phyloP scores from a whole-genome alignment of 2,888 invertebrate species.

The Caenorhabditis virilis region DNA sequence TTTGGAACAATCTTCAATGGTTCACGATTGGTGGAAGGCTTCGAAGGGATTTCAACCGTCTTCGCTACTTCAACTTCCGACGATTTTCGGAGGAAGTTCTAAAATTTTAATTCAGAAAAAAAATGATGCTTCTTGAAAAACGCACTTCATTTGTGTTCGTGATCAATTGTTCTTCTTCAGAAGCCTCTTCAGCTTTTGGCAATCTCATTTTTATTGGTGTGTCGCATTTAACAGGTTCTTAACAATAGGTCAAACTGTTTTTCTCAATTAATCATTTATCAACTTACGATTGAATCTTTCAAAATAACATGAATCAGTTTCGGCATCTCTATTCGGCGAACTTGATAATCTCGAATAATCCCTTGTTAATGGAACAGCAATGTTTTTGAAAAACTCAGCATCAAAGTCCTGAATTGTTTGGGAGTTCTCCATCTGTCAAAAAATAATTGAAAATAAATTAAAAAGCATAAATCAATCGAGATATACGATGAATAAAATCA shows the following conservation, averaged over 20 bases:
- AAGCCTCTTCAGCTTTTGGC: not conserved
- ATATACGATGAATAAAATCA: not conserved
- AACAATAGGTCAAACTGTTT: too few relatives aligned
- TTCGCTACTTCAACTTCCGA: too few relatives aligned
- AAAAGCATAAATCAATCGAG: too few relatives aligned
- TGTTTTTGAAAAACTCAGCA: constrained; percentile 22
- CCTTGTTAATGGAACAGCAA: constrained; percentile 24
- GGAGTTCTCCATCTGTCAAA: constrained; percentile 7
- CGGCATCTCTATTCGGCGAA: constrained; percentile 30
- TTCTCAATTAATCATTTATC: not conserved
- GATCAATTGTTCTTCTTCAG: not conserved
- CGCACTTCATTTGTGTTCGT: not conserved
- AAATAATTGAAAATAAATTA: constrained; percentile 5
- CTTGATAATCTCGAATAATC: constrained; percentile 35
- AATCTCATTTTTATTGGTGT: constrained; percentile 30
- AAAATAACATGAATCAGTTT: constrained; percentile 27
- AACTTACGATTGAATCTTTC: constrained; percentile 18
- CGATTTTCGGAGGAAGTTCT: too few relatives aligned
- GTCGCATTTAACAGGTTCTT: constrained; percentile 23
- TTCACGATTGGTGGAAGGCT: too few relatives aligned
- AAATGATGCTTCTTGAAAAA: too few relatives aligned
- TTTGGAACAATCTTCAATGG: constrained; percentile 24
- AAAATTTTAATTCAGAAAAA: too few relatives aligned
- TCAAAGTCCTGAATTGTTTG: constrained; percentile 25
- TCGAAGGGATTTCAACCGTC: too few relatives aligned